These are phyloP conservation scores for Drosophila atroscutellata DNA, from an alignment of 2,888 invertebrate species.

Conservation along the genomic window DNA sequence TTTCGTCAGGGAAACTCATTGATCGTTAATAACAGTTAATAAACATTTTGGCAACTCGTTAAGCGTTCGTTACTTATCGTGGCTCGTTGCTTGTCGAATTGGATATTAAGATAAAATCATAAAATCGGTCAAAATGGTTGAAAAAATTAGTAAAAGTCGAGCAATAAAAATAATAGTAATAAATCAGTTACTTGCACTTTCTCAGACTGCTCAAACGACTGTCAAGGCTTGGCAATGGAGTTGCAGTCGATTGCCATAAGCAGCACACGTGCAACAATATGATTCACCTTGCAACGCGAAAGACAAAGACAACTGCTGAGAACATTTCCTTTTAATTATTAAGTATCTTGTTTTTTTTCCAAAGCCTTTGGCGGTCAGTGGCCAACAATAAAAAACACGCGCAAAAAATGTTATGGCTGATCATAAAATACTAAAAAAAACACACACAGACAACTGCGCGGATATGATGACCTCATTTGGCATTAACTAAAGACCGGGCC, in stretches of 20 bases:
- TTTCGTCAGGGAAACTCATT: neutral
- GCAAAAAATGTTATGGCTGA: conserved; percentile 54
- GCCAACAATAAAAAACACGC: conserved; percentile 35
- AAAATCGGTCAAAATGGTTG: neutral
- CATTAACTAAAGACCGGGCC: conserved; percentile 34
- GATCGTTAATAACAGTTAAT: neutral
- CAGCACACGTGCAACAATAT: neutral
- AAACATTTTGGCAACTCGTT: neutral
- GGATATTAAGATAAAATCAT: neutral
- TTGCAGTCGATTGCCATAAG: neutral
- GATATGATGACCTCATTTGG: conserved; percentile 75
- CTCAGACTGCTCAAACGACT: neutral
- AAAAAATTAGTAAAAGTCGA: neutral
- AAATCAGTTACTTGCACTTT: conserved; percentile 1
- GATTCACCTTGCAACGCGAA: conserved; percentile 23
- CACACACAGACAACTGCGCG: conserved; percentile 46
- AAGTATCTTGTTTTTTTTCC: conserved; percentile 19
- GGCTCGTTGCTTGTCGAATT: neutral
- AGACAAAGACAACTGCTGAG: conserved; percentile 12
- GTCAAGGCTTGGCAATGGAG: neutral
- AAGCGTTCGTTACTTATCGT: neutral
- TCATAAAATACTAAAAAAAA: conserved; percentile 50
- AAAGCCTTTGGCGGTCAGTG: conserved; percentile 33
- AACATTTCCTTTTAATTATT: conserved; percentile 70
- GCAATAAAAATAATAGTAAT: neutral